phyloP scores from a whole-genome alignment of 2,797 vertebrate species.

The Lacerta viridis region DNA sequence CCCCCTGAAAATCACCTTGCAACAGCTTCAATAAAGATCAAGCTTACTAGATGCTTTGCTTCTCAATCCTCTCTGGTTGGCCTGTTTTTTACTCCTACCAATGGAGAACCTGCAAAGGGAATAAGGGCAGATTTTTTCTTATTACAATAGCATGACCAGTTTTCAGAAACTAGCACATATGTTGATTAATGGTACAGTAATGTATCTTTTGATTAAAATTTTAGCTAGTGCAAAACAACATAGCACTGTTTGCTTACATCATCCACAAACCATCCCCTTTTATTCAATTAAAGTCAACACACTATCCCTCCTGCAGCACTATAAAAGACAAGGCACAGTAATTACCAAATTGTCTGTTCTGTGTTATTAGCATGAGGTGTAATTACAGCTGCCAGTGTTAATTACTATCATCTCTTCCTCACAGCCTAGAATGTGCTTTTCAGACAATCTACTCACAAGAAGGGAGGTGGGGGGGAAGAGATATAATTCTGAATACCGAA shows the following conservation, averaged over 20 bases:
- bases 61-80: no score
- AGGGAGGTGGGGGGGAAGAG: not conserved
- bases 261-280: not conserved
- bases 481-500: conserved; percentile 12
- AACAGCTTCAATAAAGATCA: no score
- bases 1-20: no score
- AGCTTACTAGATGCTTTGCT: no score
- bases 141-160: not conserved
- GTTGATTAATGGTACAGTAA: not conserved
- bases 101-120: no score
- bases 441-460: not conserved
- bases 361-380: conserved; percentile 40
- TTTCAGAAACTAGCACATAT: not conserved
- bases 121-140: no score
- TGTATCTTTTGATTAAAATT: not conserved
- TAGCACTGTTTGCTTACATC: not conserved
- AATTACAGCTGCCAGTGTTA: conserved; percentile 56
- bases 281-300: not conserved
- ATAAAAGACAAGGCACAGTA: conserved; percentile 42
- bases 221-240: not conserved
- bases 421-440: conserved; percentile 40
- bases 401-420: conserved; percentile 32
- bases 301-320: not conserved
- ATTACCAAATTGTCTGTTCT: conserved; percentile 38
- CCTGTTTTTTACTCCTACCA: no score